Conservation (phyloP, 1,140 invertebrate genomes). For the Brachystomella parvula region DNA sequence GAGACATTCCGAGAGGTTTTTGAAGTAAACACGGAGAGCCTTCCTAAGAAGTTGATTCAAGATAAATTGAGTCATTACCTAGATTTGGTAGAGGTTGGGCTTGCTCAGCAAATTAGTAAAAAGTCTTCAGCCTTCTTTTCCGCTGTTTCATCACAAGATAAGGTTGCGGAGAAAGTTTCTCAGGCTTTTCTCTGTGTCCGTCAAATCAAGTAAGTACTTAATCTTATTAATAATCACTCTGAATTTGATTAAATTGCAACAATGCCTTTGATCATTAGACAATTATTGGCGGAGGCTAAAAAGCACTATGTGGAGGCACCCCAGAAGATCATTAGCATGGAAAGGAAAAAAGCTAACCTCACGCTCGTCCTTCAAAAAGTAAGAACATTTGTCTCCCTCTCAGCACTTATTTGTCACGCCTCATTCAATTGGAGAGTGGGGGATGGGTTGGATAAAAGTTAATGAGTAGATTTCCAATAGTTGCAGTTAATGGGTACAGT, state of each 20-base stretch:
- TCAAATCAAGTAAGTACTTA: slow-evolving; percentile 57
- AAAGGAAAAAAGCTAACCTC: slow-evolving; percentile 47
- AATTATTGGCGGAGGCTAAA: slow-evolving; percentile 59
- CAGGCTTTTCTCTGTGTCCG: slow-evolving; percentile 27
- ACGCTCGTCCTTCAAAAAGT: slow-evolving; percentile 50
- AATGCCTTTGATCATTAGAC: slow-evolving; percentile 41
- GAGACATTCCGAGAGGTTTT: slow-evolving; percentile 83
- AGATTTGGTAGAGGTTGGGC: slow-evolving; percentile 90
- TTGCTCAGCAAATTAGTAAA: slow-evolving; percentile 89
- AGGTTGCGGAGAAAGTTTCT: slow-evolving; percentile 35
- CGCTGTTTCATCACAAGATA: slow-evolving; percentile 93
- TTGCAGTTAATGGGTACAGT: slow-evolving; percentile 89
- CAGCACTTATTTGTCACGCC: slow-evolving; percentile 37
- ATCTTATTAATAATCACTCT: slow-evolving; percentile 44
- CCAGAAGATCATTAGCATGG: slow-evolving; percentile 59
- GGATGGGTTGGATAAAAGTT: background rate
- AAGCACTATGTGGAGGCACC: slow-evolving; percentile 68
- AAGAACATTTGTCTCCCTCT: slow-evolving; percentile 24
- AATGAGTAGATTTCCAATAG: slow-evolving; percentile 44
- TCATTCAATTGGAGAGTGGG: background rate
- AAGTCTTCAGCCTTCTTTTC: slow-evolving; percentile 94
- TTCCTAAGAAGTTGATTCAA: slow-evolving; percentile 45
- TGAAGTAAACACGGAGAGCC: slow-evolving; percentile 45
- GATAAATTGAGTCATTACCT: slow-evolving; percentile 75
- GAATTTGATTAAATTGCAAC: slow-evolving; percentile 3